Percentiles rank a stretch among this genome's conserved stretches.
phyloP scores from a whole-genome alignment of 1,140 invertebrate species.

The Archivesica marissinica region DNA sequence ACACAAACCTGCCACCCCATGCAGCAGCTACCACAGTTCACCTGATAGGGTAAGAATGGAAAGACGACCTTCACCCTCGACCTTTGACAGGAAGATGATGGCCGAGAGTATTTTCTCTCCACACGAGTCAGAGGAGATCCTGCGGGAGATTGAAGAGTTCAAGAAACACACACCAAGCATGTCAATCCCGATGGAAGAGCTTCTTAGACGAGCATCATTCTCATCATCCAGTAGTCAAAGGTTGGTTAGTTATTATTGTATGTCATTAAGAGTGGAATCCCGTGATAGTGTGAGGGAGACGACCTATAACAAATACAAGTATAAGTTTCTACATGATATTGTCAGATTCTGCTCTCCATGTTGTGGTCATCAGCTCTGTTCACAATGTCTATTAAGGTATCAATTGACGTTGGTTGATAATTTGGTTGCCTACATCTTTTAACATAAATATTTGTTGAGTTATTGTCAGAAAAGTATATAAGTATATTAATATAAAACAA shows the following conservation, averaged over 20 bases:
- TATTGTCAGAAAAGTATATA: no score
- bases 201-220: slow-evolving; percentile 40
- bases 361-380: no score
- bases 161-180: slow-evolving; percentile 9
- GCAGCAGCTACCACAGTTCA: slow-evolving; percentile 28
- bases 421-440: no score
- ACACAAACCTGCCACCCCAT: neutral
- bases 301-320: no score
- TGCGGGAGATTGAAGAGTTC: slow-evolving; percentile 31
- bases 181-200: slow-evolving; percentile 24
- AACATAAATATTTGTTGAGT: no score
- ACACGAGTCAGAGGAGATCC: slow-evolving; percentile 32
- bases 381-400: no score
- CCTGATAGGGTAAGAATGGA: neutral
- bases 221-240: slow-evolving; percentile 45
- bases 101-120: slow-evolving; percentile 37
- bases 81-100: neutral
- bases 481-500: no score
- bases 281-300: no score
- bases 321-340: no score
- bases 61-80: neutral
- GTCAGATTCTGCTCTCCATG: no score
- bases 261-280: no score
- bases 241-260: slow-evolving; percentile 3
- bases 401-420: no score